These are phyloP conservation scores for Athalia circularis DNA, from an alignment of 2,888 invertebrate species.

Conservation along the genomic window DNA sequence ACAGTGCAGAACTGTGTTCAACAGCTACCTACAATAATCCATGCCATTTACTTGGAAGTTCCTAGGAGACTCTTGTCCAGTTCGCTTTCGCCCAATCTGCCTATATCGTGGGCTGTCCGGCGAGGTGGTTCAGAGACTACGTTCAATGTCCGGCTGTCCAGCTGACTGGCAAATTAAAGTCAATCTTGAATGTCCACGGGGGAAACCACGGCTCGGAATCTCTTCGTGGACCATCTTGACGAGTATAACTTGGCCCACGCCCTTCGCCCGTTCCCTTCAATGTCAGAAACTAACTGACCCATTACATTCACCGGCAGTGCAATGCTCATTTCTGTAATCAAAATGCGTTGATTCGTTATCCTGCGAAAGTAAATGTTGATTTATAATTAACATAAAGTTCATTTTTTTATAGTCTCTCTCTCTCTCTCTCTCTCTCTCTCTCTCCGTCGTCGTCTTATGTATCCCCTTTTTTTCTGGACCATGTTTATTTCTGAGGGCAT, in stretches of 20 bases:
- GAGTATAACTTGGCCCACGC: constrained; percentile 20
- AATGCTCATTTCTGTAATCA: not conserved
- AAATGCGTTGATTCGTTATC: not conserved
- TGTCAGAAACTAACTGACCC: not conserved
- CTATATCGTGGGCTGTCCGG: constrained; percentile 16
- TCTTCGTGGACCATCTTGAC: constrained; percentile 34
- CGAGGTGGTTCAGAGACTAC: not conserved
- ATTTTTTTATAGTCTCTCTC: no score
- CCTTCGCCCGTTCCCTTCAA: not conserved
- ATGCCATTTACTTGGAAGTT: constrained; percentile 43
- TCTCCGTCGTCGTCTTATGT: constrained; percentile 17
- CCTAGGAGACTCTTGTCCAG: constrained; percentile 33
- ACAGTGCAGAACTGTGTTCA: constrained; percentile 41
- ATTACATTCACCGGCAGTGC: not conserved
- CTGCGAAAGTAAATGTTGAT: constrained; percentile 18
- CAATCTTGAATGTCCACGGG: constrained; percentile 31
- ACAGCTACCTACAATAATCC: constrained; percentile 41
- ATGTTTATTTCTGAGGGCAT: no score
- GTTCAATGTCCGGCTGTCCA: constrained; percentile 30
- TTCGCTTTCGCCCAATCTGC: not conserved
- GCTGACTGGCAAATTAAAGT: constrained; percentile 40
- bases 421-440: no score
- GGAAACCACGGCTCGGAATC: constrained; percentile 36
- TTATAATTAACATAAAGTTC: not conserved
- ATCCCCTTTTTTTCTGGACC: constrained; percentile 11